phyloP scores from a whole-genome alignment of 2,797 vertebrate species.

The Notoglanidium macrostoma region DNA sequence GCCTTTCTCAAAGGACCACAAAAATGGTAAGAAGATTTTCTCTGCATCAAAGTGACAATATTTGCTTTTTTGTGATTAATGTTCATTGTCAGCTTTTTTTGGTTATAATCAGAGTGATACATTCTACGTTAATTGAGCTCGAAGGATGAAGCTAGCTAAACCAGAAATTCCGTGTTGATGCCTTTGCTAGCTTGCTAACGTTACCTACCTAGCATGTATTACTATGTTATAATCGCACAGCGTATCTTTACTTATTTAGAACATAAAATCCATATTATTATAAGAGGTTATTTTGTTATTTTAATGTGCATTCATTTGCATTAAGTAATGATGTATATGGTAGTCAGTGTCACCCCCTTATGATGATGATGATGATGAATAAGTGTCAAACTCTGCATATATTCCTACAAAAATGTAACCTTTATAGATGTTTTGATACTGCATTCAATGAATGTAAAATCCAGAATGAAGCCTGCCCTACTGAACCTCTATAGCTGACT shows the following conservation, averaged over 20 bases:
- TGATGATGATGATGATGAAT: constrained; percentile 14
- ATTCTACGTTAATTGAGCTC: neutral
- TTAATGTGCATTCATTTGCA: neutral
- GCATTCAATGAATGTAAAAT: neutral
- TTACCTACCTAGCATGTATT: constrained; percentile 32
- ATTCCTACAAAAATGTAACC: neutral
- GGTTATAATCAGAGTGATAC: neutral
- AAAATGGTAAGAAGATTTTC: constrained; percentile 75
- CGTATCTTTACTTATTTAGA: neutral
- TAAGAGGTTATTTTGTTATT: neutral
- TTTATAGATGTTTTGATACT: neutral
- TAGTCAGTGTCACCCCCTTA: neutral
- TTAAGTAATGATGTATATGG: neutral
- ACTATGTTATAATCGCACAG: neutral
- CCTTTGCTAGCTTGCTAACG: constrained; percentile 49
- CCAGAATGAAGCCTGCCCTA: neutral
- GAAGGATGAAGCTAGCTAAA: neutral
- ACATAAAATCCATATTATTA: neutral
- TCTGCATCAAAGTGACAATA: constrained; percentile 17
- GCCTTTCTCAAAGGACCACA: constrained; percentile 69
- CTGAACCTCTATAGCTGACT: neutral
- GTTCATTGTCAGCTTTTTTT: neutral
- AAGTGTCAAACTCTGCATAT: neutral
- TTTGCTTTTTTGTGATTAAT: neutral
- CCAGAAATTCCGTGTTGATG: constrained; percentile 22